Conservation (phyloP, 2,113 vertebrate species). For the Ceyx melanurus region DNA sequence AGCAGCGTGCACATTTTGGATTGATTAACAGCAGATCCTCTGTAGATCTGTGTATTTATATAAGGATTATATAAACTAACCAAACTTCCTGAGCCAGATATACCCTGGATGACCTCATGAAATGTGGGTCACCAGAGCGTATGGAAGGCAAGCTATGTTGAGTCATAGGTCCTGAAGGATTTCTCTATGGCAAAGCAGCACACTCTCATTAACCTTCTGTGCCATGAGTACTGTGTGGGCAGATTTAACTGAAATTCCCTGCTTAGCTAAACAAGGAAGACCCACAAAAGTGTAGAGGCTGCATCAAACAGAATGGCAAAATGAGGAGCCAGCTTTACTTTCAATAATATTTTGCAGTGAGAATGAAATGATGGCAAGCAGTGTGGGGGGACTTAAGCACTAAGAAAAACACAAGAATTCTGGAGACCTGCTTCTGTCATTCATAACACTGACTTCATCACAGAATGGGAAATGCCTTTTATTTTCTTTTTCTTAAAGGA, state of each 20-base stretch:
- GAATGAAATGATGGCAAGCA: not conserved
- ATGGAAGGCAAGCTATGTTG: not conserved
- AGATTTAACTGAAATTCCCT: not conserved
- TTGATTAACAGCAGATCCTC: not conserved
- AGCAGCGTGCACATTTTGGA: not conserved
- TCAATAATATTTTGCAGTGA: not conserved
- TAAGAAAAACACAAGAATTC: not conserved
- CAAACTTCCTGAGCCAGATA: not conserved
- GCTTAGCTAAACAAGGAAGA: not conserved
- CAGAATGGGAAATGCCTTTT: not conserved
- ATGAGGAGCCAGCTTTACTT: not conserved
- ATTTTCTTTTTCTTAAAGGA: not conserved
- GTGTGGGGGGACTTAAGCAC: not conserved
- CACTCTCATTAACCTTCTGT: not conserved
- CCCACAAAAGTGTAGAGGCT: not conserved
- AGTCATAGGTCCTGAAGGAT: not conserved
- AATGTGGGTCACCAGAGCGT: not conserved
- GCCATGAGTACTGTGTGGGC: not conserved
- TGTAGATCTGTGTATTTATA: not conserved
- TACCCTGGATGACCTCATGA: not conserved
- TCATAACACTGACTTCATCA: not conserved
- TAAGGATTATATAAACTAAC: not conserved
- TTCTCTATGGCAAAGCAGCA: slow-evolving; percentile 1
- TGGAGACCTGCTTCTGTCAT: not conserved
- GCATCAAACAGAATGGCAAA: not conserved